Evolutionary conservation across 2,797 vertebrate species (phyloP), one percentile per base, ranked within the genome.

Genomic region (Typhlichthys subterraneus): DNA sequence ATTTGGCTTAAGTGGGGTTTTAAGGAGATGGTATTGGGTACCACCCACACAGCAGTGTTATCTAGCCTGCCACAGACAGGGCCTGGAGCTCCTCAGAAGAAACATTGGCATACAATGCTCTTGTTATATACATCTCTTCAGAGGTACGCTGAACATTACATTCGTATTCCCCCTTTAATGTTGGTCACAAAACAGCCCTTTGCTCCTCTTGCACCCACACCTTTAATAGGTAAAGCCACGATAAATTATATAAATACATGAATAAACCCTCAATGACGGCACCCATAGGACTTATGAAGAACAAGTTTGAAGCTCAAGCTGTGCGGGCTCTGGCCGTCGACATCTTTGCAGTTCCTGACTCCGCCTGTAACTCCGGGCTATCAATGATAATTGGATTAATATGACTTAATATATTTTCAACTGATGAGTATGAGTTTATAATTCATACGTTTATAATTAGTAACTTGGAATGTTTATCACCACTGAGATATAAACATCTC

Each of bases 91-190:
- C 61, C 53, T 71, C 75, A 60, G 52, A 77, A 82, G 81, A 80
- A 77, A 72, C 77, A 76, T 82, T 84, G 83, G 86, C 85, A 86
- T 51, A 14, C 68, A 69, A 67, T 42, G 15, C 67, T 80, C 76
- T 69, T 63, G 77, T 83, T 88, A 85, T 87, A 91, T 90, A 85
- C 78, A 90, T 82, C 79, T 85, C 79, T 72, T 88, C 56, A 83
- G 81, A 85, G 67, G 68, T 74, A 79, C 72, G 65, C 72, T 63
- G 62, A 69, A 69, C 69, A 72, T 80, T 83, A 85, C 67, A 61
- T 81, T 83, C 19, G 74, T 87, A 86, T 79, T 56, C 65, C 64
- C 63, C 67, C 74, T 76, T 85, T 78, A 81, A 79, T 80, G 73
- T 83, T 67, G 63, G 66, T 81, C 78, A 81, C 70, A 85, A 87